Evolutionary conservation across 2,888 invertebrate species (phyloP).

Genomic region (Dusona sp.): DNA sequence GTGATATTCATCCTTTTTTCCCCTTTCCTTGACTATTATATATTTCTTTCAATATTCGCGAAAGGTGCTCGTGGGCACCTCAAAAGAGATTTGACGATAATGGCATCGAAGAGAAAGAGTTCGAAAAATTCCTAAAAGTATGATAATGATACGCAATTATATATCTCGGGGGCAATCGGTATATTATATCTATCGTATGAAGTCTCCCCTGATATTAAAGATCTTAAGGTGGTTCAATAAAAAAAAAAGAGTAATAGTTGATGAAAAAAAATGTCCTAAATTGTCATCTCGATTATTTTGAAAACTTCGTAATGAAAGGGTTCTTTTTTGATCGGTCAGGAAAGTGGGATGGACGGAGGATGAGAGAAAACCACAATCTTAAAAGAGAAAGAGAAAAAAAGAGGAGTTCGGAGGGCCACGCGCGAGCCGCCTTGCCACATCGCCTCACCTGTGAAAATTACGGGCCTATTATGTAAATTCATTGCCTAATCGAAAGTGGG

Average conservation of each 20-base stretch:
- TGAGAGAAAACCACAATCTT: slow-evolving; percentile 20
- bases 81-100: slow-evolving; percentile 26
- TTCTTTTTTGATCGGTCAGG: slow-evolving; percentile 44
- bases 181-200: slow-evolving; percentile 43
- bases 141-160: slow-evolving; percentile 51
- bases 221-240: neutral
- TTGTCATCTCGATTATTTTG: slow-evolving; percentile 65
- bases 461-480: slow-evolving; percentile 62
- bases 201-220: slow-evolving; percentile 44
- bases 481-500: slow-evolving; percentile 57
- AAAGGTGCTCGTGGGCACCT: slow-evolving; percentile 29
- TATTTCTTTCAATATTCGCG: slow-evolving; percentile 50
- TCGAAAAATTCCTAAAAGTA: slow-evolving; percentile 1
- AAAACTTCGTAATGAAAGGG: slow-evolving; percentile 56
- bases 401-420: slow-evolving; percentile 48
- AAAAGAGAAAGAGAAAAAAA: slow-evolving; percentile 8
- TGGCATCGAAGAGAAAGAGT: slow-evolving; percentile 23
- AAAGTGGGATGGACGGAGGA: slow-evolving; percentile 43
- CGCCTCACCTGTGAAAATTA: slow-evolving; percentile 68
- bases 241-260: neutral
- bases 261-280: slow-evolving; percentile 29
- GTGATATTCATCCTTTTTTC: slow-evolving; percentile 24
- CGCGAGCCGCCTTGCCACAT: slow-evolving; percentile 47
- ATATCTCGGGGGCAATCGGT: slow-evolving; percentile 26
- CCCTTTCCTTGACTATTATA: slow-evolving; percentile 10